A percentile compares a stretch with the other conserved stretches of the same genome.
Conservation (phyloP, 2,113 vertebrate genomes). For the Todiramphus saurophagus region DNA sequence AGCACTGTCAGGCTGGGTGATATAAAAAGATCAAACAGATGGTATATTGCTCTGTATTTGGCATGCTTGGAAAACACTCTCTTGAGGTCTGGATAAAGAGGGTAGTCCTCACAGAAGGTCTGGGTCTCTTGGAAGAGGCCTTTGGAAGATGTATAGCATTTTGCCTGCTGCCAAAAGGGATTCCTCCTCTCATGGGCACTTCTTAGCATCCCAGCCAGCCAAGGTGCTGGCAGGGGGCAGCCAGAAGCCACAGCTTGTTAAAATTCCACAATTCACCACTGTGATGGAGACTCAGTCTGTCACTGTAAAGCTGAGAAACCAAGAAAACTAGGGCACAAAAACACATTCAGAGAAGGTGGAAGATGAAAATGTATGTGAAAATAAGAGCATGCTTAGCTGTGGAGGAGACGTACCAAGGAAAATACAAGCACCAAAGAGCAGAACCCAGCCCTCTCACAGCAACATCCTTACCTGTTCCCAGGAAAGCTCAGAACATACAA, state of each 20-base stretch:
- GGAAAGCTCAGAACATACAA: neutral
- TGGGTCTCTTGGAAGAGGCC: neutral
- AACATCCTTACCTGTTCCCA: neutral
- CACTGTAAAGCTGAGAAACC: neutral
- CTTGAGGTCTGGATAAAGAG: neutral
- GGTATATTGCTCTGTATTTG: neutral
- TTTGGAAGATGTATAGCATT: neutral
- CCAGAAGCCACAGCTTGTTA: neutral
- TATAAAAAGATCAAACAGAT: neutral
- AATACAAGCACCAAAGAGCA: neutral
- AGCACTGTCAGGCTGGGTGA: neutral
- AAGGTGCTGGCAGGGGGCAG: neutral
- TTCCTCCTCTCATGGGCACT: neutral
- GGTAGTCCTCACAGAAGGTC: neutral
- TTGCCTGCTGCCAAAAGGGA: neutral
- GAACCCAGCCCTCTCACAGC: neutral
- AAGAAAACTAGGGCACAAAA: neutral
- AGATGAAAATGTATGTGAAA: neutral
- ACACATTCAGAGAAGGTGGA: neutral
- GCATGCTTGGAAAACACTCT: neutral
- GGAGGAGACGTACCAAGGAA: neutral
- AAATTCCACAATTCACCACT: accelerated
- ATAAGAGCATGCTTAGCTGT: neutral
- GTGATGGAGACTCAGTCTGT: neutral
- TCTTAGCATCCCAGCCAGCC: neutral